phyloP scores from a whole-genome alignment of 2,888 invertebrate species.

The Lochmaea crataegi region DNA sequence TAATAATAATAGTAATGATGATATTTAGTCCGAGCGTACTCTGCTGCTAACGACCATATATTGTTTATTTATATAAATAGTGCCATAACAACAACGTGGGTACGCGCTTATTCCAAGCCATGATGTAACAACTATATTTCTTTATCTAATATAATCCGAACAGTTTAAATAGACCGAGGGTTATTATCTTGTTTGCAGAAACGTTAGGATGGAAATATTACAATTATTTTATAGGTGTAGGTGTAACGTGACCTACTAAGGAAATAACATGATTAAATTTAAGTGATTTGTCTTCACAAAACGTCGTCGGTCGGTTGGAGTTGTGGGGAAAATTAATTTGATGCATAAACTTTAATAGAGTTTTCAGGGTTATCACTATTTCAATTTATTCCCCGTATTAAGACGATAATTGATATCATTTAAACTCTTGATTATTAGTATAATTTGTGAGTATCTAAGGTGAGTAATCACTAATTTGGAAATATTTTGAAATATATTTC shows the following conservation, averaged over 20 bases:
- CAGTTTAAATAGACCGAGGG: constrained; percentile 6
- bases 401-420: too few species aligned
- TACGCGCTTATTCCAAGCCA: not conserved
- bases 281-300: constrained; percentile 1
- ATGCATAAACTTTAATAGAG: not conserved
- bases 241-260: constrained; percentile 32
- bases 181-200: constrained; percentile 29
- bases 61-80: constrained; percentile 4
- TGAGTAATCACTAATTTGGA: too few species aligned
- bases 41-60: not conserved
- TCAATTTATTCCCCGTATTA: too few species aligned
- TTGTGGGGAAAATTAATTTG: not conserved
- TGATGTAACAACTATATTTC: constrained; percentile 8
- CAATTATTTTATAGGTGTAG: constrained; percentile 24
- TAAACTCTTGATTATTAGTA: too few species aligned
- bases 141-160: constrained; percentile 13
- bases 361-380: not conserved
- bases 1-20: not conserved
- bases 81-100: not conserved
- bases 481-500: too few species aligned
- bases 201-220: not conserved
- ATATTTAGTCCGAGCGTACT: not conserved
- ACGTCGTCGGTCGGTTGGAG: not conserved
- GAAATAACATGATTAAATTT: constrained; percentile 27
- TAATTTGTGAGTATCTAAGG: too few species aligned